Conservation (phyloP, 2,888 invertebrate species). For the Laothoe populi region DNA sequence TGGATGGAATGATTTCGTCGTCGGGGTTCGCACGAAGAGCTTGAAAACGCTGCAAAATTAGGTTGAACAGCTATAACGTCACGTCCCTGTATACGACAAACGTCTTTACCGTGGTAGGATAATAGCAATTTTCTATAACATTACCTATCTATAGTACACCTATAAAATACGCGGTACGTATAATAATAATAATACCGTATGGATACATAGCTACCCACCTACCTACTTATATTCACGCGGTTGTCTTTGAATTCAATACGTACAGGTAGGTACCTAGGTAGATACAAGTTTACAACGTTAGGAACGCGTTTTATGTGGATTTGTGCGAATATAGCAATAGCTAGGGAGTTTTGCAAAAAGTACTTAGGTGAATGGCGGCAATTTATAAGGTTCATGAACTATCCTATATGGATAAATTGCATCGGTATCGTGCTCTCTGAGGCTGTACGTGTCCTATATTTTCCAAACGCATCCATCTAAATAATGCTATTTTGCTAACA, state of each 20-base stretch:
- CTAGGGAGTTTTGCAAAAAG: background rate
- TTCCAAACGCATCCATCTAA: too few species aligned
- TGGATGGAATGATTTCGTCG: constrained; percentile 85
- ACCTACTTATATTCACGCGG: constrained; percentile 43
- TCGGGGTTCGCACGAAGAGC: constrained; percentile 80
- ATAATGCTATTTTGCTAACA: too few species aligned
- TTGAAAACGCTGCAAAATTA: constrained; percentile 61
- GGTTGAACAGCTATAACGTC: constrained; percentile 49
- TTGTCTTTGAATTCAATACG: constrained; percentile 16
- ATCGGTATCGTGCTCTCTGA: too few species aligned
- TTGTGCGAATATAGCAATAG: constrained; percentile 7
- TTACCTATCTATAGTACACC: constrained; percentile 28
- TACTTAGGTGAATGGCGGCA: background rate
- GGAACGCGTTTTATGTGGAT: background rate
- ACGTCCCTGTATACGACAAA: constrained; percentile 46
- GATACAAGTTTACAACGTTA: background rate
- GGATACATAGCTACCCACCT: constrained; percentile 38
- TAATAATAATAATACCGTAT: constrained; percentile 44
- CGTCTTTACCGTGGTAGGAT: constrained; percentile 64
- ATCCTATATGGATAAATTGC: background rate
- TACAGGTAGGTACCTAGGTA: background rate
- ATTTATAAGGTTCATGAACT: background rate
- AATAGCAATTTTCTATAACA: constrained; percentile 68
- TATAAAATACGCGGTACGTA: constrained; percentile 23
- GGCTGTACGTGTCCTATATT: too few species aligned